Percentiles rank a stretch among this genome's conserved stretches.
Evolutionary conservation across 2,797 vertebrate species (phyloP).

Genomic region (Microctenopoma stevenorrisi): DNA sequence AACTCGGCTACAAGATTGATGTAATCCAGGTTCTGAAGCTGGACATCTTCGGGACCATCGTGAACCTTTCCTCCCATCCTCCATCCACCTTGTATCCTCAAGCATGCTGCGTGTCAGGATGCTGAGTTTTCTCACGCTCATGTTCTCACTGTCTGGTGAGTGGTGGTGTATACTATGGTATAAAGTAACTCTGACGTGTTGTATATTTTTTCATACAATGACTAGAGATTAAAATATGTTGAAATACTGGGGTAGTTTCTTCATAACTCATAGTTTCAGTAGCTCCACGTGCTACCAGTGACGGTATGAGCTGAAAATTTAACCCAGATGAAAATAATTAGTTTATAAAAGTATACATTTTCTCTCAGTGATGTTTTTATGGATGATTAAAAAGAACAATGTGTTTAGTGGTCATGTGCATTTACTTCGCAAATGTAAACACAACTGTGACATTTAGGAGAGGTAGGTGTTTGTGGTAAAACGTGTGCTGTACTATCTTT

Average conservation of each 20-base stretch:
- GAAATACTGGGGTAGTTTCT: neutral
- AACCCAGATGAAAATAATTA: neutral
- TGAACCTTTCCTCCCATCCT: conserved; percentile 3
- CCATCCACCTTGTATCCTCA: neutral
- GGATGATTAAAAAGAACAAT: neutral
- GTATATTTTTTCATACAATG: neutral
- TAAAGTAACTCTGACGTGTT: neutral
- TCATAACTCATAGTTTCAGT: neutral
- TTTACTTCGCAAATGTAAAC: too few species aligned
- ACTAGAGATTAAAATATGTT: neutral
- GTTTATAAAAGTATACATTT: neutral
- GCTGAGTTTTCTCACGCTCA: conserved; percentile 41
- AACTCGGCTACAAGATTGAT: neutral
- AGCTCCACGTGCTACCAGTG: neutral
- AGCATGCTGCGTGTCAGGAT: conserved; percentile 44
- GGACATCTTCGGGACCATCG: conserved; percentile 12
- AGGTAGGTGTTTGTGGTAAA: conserved; percentile 1
- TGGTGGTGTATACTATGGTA: conserved; percentile 16
- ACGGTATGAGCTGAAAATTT: neutral
- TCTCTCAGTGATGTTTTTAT: neutral
- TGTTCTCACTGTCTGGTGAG: conserved; percentile 63
- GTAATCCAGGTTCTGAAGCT: neutral
- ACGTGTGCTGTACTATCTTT: neutral
- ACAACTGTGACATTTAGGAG: neutral
- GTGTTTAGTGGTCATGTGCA: neutral